A percentile compares a stretch with the other conserved stretches of the same genome.
These are phyloP conservation scores for Suricata suricatta DNA, from an alignment of 2,113 vertebrate species.

Conservation along the genomic window DNA sequence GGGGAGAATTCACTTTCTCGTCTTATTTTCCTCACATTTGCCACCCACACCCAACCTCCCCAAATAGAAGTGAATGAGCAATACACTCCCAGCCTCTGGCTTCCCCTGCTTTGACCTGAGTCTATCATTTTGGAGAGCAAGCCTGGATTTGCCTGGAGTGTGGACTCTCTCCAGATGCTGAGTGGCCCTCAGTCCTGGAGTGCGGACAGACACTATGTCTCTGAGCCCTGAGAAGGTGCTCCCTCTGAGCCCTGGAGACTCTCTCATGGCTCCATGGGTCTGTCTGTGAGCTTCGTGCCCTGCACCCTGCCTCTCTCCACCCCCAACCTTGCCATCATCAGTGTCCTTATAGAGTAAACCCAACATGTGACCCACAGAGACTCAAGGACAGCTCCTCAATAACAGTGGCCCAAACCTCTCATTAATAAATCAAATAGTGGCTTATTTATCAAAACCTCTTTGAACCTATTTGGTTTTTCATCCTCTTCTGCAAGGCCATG, in stretches of 20 bases:
- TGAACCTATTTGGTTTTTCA: fast-evolving
- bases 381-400: neutral
- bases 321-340: neutral
- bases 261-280: neutral
- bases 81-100: fast-evolving
- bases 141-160: neutral
- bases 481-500: neutral
- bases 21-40: neutral
- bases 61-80: neutral
- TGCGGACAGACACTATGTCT: fast-evolving
- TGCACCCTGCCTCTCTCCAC: too few relatives aligned
- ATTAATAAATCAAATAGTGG: neutral
- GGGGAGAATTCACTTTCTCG: neutral
- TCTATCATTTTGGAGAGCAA: neutral
- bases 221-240: neutral
- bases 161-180: too few relatives aligned
- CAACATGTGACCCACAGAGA: neutral
- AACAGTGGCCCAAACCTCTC: neutral
- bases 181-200: neutral
- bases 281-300: neutral
- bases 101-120: neutral
- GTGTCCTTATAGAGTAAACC: neutral
- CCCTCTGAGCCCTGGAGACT: too few relatives aligned
- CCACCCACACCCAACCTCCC: neutral
- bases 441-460: neutral